Evolutionary conservation across 2,888 invertebrate species (phyloP), one percentile per base, ranked within the genome.

Genomic region (Aphelenchoides bicaudatus): DNA sequence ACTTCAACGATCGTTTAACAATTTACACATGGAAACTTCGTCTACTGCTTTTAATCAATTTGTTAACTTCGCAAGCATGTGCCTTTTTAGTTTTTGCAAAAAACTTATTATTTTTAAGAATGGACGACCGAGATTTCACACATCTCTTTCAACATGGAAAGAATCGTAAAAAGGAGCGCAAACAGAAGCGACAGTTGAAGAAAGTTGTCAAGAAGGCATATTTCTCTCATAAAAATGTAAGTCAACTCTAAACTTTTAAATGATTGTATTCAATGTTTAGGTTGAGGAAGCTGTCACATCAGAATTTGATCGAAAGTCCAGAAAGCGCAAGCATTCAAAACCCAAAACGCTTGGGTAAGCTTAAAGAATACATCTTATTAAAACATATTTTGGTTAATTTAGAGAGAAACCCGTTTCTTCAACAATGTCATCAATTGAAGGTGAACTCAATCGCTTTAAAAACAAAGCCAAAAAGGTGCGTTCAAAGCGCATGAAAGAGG

Each of bases 211-310:
- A 58, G 37, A 21, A 19, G 10, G 58, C 58, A 5, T 58, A 29
- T 27, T 38, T 19, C 5, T 43, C 59, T 31, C 58, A 58, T 29
- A 39, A 16, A 29, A 58, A 58, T 39, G 58, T 58, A 58, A 46
- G 34, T 34, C 34, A n/a, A 34, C n/a, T 34, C n/a, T n/a, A 34
- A 10, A 10, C n/a, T 34, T n/a, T 34, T 46, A 2, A 8, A 8
- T 37, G 27, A 37, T 16, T 19, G 13, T 30, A 8, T 23, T 13
- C n/a, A 21, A 1, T 34, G 16, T 57, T 21, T 25, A 58, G 58
- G 58, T 43, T 4, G 56, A 57, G 23, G 56, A 58, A 58, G 58
- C 46, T 6, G 56, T 58, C 43, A 30, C 39, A 38, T 25, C 28
- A n/a, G 31, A 28, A 27, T 37, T 58, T 19, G 53, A 16, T 10